phyloP scores from a whole-genome alignment of 2,888 invertebrate genomes.

The Electrophaes corylata region DNA sequence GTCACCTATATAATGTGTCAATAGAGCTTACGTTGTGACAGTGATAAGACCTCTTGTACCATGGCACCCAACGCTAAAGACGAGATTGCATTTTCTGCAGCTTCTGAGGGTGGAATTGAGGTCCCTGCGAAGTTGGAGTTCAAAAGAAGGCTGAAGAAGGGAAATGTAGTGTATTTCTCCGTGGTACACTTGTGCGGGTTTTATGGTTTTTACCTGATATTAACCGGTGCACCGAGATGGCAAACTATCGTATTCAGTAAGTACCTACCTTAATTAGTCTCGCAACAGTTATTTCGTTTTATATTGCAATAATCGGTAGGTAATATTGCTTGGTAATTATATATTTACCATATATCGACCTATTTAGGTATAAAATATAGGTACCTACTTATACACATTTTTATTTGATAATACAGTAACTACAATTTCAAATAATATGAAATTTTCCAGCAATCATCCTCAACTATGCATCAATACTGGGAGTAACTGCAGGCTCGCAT shows the following conservation, averaged over 20 bases:
- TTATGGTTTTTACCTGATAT: slow-evolving; percentile 10
- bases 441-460: slow-evolving; percentile 17
- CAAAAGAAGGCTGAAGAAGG: slow-evolving; percentile 7
- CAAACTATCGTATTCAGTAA: slow-evolving; percentile 18
- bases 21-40: neutral
- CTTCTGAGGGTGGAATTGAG: neutral
- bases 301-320: no score
- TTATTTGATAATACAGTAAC: no score
- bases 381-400: no score
- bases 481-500: slow-evolving; percentile 49
- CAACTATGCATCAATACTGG: slow-evolving; percentile 25
- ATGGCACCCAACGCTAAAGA: slow-evolving; percentile 8
- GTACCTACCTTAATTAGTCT: no score
- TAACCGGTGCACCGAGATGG: slow-evolving; percentile 10
- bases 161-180: slow-evolving; percentile 1
- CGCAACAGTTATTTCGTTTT: no score
- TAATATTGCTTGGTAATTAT: no score
- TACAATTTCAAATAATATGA: no score
- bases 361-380: no score
- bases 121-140: neutral
- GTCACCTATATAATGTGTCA: neutral
- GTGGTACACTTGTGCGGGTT: slow-evolving; percentile 16
- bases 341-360: no score
- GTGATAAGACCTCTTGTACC: neutral
- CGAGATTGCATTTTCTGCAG: neutral